These are phyloP conservation scores for Spinus olivaceus DNA, from an alignment of 2,797 vertebrate species.

Conservation along the genomic window DNA sequence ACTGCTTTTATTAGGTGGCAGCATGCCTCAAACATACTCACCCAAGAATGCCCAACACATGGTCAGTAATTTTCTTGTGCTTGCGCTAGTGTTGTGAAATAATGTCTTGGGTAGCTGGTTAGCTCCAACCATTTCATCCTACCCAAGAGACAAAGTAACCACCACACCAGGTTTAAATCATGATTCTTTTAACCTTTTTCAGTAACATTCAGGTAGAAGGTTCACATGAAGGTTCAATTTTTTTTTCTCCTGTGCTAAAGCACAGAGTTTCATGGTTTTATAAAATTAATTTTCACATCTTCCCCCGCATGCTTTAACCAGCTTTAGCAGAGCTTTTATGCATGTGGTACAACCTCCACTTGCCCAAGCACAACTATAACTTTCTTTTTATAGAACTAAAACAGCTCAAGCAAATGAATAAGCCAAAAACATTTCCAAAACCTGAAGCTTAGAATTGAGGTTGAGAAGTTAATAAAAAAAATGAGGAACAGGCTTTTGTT, in stretches of 20 bases:
- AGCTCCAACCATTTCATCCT: background rate
- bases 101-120: background rate
- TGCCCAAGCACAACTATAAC: background rate
- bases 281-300: slow-evolving; percentile 20
- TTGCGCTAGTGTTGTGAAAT: background rate
- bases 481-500: background rate
- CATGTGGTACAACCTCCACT: slow-evolving; percentile 19
- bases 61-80: background rate
- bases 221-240: background rate
- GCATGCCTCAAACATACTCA: background rate
- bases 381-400: slow-evolving; percentile 14
- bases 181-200: background rate
- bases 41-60: background rate
- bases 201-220: background rate
- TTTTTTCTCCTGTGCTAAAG: background rate
- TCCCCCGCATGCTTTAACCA: background rate
- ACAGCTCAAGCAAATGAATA: background rate
- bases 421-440: background rate
- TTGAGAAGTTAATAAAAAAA: background rate
- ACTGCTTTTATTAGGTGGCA: background rate
- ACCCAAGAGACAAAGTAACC: background rate
- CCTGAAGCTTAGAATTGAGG: background rate
- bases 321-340: slow-evolving; percentile 3
- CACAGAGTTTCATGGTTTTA: background rate
- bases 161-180: background rate